These are phyloP conservation scores for Endomychus coccineus DNA, from an alignment of 2,888 invertebrate genomes.

Conservation along the genomic window DNA sequence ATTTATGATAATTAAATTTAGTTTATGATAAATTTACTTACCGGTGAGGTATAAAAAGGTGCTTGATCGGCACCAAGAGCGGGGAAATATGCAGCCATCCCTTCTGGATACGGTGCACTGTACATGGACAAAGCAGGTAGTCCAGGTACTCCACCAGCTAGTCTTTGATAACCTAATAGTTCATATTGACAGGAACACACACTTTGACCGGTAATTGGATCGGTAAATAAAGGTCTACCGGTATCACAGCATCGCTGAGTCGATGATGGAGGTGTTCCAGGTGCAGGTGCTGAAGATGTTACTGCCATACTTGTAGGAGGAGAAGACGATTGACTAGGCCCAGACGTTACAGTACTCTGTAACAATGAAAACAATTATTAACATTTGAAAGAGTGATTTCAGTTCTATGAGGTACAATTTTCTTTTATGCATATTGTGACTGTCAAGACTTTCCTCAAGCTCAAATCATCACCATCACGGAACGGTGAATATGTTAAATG, in stretches of 20 bases:
- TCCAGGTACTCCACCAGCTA: conserved; percentile 58
- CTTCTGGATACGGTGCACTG: conserved; percentile 71
- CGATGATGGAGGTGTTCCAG: conserved; percentile 46
- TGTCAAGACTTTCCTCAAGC: no score
- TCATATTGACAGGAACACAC: conserved; percentile 89
- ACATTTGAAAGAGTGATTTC: no score
- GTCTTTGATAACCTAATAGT: conserved; percentile 75
- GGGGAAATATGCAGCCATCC: conserved; percentile 82
- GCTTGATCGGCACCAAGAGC: conserved; percentile 79
- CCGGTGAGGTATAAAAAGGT: conserved; percentile 77
- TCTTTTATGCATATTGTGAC: no score
- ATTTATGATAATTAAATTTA: not conserved
- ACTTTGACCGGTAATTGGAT: conserved; percentile 81
- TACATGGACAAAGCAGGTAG: conserved; percentile 73
- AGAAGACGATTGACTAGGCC: conserved; percentile 57
- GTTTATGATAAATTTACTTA: conserved; percentile 49
- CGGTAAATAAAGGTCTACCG: conserved; percentile 83
- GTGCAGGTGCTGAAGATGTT: conserved; percentile 43
- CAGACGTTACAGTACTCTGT: conserved; percentile 52
- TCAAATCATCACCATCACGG: no score
- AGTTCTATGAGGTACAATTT: no score
- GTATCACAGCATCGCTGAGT: conserved; percentile 79
- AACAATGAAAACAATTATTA: conserved; percentile 23
- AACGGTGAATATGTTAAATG: no score
- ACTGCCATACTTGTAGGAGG: conserved; percentile 41